Evolutionary conservation across 2,113 vertebrate genomes (phyloP), one percentile per base, ranked within the genome.

Genomic region (Accipiter cooperii): DNA sequence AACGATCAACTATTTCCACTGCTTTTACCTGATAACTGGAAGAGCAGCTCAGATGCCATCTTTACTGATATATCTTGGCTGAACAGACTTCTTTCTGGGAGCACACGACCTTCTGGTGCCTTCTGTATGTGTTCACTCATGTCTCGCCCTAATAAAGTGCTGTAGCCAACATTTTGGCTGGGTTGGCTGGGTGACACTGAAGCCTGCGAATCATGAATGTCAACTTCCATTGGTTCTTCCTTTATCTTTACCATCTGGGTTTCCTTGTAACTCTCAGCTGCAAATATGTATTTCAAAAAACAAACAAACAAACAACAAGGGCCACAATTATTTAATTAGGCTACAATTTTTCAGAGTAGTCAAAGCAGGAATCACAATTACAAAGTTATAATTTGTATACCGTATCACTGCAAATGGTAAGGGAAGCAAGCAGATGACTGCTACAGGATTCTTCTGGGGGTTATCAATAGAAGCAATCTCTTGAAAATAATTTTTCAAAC

Each of bases 51-150:
- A 0, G 99, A 99, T 92, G 99, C 99, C 99, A 99, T 99, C 98
- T 99, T 99, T 98, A 99, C 99, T 13, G 99, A 99, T 98, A 99
- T 99, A 97, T 99, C 99, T 97, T 99, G 99, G 96, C 99, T 99
- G 98, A 99, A 99, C 17, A 99, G 99, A 91, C 98, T 99, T 96
- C 99, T 99, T 96, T 99, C 99, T 16, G 99, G 99, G 96, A 98
- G 97, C 76, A 98, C 97, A 96, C 99, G 98, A 61, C 98, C 98
- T 89, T 99, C 99, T 3, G 99, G 98, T 58, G 99, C 98, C 97
- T 98, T 98, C 77, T 98, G 98, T 92, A 98, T 97, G 79, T 98
- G 98, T 96, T 99, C 99, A 3, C 95, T 97, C 89, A 99, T 98
- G 96, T 99, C 99, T 75, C 98, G 98, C 91, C 98, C 98, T 91